Evolutionary conservation across 2,888 invertebrate genomes (phyloP), one percentile per base, ranked within the genome.

Genomic region (Ophion ventricosus): DNA sequence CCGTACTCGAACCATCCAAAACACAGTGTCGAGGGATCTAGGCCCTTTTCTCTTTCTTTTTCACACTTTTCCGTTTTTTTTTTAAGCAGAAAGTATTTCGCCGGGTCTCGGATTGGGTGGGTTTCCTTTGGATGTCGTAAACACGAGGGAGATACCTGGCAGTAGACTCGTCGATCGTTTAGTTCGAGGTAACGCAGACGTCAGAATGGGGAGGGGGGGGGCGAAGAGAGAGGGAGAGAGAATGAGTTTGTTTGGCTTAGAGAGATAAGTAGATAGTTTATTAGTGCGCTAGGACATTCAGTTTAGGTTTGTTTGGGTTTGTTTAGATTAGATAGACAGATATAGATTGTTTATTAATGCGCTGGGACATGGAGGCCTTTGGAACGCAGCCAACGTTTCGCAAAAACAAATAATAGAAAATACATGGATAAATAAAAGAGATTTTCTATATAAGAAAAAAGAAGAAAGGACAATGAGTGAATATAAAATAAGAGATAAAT

Each of bases 61-160:
- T 11, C 49, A 49, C 17, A 11, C 17, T 17, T 14, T 26, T 40
- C 20, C 40, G 61, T 54, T 25, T 49, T 56, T n/a, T 25, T 40
- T 25, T 2, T 25, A 70, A n/a, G 25, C 2, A 57, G 72, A 73
- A 75, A 59, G 79, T 75, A 80, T 76, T 79, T 72, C 57, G 64
- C 67, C 25, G 66, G 54, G 29, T 25, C 54, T 49, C 67, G 73
- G 64, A 56, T 59, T 25, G n/a, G 4, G 63, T 64, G 70, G 79
- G 63, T 63, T 63, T 23, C 40, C 26, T 14, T 40, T 75, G 70
- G 43, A 66, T 59, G 70, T 83, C 79, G 79, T 79, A 83, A 83
- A 83, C 63, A 29, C 74, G 64, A 79, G 70, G 66, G 57, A 69
- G 79, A 79, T 83, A 83, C 83, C 83, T 79, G 83, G 59, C 56